Percentiles rank a stretch among this genome's conserved stretches.
Evolutionary conservation across 2,797 vertebrate genomes (phyloP).

Genomic region (Chaenodraco wilsoni): DNA sequence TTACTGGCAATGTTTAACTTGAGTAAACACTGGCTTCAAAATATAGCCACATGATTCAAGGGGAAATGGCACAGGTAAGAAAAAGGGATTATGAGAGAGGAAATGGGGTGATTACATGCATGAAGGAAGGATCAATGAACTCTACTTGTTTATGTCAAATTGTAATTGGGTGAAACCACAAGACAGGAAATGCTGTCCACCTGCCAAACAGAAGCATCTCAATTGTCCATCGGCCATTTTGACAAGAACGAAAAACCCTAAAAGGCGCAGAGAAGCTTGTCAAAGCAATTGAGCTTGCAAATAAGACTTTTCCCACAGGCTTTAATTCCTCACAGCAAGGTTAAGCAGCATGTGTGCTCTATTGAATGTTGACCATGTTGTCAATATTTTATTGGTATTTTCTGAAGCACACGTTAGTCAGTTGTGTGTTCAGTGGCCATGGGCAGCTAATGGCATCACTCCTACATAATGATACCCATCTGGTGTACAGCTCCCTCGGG

Average conservation of each 20-base stretch:
- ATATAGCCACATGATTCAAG: not conserved
- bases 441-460: conserved; percentile 56
- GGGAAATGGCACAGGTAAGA: not conserved
- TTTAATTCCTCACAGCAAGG: not conserved
- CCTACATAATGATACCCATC: conserved; percentile 67
- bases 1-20: conserved; percentile 23
- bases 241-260: conserved; percentile 5
- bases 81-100: not conserved
- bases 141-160: conserved; percentile 12
- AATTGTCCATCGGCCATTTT: conserved; percentile 10
- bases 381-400: conserved; percentile 24
- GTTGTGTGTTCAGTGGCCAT: conserved; percentile 14
- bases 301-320: conserved; percentile 8
- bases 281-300: conserved; percentile 6
- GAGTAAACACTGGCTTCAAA: conserved; percentile 27
- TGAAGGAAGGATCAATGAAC: conserved; percentile 2
- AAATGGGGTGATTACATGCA: conserved; percentile 1
- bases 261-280: not conserved
- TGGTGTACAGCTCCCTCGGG: conserved; percentile 54
- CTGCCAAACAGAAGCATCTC: conserved; percentile 40
- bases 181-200: conserved; percentile 32
- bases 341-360: conserved; percentile 13
- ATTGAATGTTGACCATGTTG: conserved; percentile 13
- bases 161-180: conserved; percentile 19
- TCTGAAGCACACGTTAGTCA: conserved; percentile 28